Base-by-base conservation (phyloP, 2,113 vertebrate genomes). In the Pogona vitticeps region DNA sequence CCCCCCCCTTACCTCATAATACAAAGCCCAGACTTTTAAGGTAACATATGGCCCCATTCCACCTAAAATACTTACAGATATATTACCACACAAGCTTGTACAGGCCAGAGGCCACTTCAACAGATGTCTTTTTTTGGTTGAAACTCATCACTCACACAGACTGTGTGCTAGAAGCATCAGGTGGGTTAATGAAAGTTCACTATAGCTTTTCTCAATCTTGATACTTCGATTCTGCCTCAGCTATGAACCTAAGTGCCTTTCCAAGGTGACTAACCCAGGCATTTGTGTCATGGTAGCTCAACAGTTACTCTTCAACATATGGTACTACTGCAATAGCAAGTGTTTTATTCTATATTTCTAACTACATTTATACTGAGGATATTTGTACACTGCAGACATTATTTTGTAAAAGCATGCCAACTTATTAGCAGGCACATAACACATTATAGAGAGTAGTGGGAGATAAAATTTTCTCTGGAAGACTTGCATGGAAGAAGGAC, bases 181-280 rank as follows among this genome's bases (percentile, higher is more conserved):
- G 31, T 85, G 52, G 56, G 15, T 52, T 85, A 68, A 85, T 85
- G 42, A 91, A 93, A 90, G 84, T 85, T 56, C 38, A 40, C 36
- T n/a, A 15, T 7, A 46, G 76, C 3, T 0, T 82, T 77, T 77
- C 67, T n/a, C 63, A 31, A 56, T 13, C 18, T 38, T 68, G 1
- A 86, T 89, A 83, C 63, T 82, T 15, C 87, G 80, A 13, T 86
- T 90, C 26, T 71, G 71, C 88, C 73, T 0, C 1, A 76, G n/a
- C 68, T 40, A 52, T 90, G 87, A 73, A 72, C 0, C 85, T 36
- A 28, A 86, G 63, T 33, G 52, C 46, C 40, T 90, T 87, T 90
- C 78, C 2, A 82, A 2, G 13, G 23, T 52, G 17, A n/a, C 1
- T 77, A 71, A 40, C 77, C 46, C 80, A 61, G 36, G 38, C 52